Conservation (phyloP, 2,888 invertebrate genomes). For the Papilio gigon region DNA sequence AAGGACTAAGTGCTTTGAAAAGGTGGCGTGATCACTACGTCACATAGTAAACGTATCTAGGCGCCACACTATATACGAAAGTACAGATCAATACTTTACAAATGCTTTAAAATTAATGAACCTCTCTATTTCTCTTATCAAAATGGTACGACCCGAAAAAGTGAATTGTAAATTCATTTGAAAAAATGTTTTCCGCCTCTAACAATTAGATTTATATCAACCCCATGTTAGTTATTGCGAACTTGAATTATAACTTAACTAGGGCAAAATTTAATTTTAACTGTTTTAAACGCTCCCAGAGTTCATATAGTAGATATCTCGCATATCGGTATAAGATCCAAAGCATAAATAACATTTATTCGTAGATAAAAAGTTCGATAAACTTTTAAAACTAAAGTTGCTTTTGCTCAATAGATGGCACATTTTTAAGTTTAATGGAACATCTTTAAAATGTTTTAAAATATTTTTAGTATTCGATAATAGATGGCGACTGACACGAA, state of each 20-base stretch:
- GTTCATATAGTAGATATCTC: neutral
- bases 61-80: conserved; percentile 41
- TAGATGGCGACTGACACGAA: neutral
- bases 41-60: conserved; percentile 57
- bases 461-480: neutral
- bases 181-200: neutral
- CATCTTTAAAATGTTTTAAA: neutral
- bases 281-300: neutral
- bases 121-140: neutral
- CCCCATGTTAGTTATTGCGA: neutral
- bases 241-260: too few species aligned
- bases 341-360: neutral
- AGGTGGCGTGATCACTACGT: conserved; percentile 81
- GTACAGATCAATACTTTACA: conserved; percentile 46
- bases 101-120: conserved; percentile 43
- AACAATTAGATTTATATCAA: neutral
- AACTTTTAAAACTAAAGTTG: neutral
- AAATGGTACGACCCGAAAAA: neutral
- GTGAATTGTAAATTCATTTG: neutral
- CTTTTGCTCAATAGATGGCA: conserved; percentile 1
- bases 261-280: neutral
- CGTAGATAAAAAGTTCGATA: neutral
- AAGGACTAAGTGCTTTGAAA: conserved; percentile 60
- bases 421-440: neutral
- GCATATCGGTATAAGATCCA: neutral